Base-by-base conservation (phyloP, 2,113 vertebrate species). In the Pseudorasbora parva region DNA sequence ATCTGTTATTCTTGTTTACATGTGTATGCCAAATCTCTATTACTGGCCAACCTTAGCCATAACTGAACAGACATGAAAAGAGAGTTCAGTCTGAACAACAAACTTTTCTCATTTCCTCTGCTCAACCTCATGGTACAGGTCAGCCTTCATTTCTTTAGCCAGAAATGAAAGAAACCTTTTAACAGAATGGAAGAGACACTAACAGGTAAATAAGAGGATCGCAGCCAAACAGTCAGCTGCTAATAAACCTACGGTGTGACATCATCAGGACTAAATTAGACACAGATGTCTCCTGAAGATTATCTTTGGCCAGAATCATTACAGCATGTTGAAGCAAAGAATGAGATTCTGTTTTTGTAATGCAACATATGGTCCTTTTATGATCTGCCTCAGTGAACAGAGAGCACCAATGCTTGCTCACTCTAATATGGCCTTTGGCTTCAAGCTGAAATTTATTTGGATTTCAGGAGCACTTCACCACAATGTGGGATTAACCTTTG, bases 331-430 rank as follows among this genome's bases (percentile, higher is more conserved):
- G 73, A 86, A 43, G 68, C 27, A 83, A 60, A 86, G 78, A n/a
- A 33, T 15, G 5, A 76, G 71, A 84, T 81, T 75, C 15, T 84
- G 60, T 47, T 68, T 51, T 77, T 81, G 41, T 72, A 68, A 85
- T 74, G 64, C 78, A 77, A 49, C 73, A 78, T 60, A 47, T 23
- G 54, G 68, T 27, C 21, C 8, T 78, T 84, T 72, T 75, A 47
- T 25, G 15, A 45, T 66, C 14, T 43, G n/a, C 47, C 64, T 83
- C 23, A 45, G 12, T 33, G 56, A 21, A 47, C 5, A 12, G 8
- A 56, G 10, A 37, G 12, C 23, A 43, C 41, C 9, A 25, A 62
- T 59, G 64, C 51, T 45, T 47, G 19, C 11, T 47, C 56, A 37
- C n/a, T 37, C 37, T 14, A 72, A n/a, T 76, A n/a, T 47, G 19